Conservation (phyloP, 2,888 invertebrate species). For the Acanthoscelides obtectus region DNA sequence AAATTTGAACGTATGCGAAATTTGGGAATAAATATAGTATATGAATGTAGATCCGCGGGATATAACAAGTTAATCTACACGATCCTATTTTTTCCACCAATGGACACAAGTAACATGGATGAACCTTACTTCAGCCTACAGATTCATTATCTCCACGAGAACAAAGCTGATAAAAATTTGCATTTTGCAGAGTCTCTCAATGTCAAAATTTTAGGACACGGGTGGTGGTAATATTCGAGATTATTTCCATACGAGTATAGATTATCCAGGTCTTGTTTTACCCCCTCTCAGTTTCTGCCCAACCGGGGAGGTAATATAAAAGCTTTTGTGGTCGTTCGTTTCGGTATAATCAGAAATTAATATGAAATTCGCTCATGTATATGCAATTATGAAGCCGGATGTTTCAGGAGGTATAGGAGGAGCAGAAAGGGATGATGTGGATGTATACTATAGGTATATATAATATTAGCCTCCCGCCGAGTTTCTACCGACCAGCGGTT, state of each 20-base stretch:
- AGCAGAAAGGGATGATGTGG: conserved; percentile 4
- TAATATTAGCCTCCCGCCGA: neutral
- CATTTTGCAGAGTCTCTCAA: neutral
- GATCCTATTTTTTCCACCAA: too few relatives aligned
- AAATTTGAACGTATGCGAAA: too few relatives aligned
- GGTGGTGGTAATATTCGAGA: conserved; percentile 43
- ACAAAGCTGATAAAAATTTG: neutral
- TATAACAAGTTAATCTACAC: too few relatives aligned
- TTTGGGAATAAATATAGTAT: too few relatives aligned
- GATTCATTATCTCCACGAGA: neutral
- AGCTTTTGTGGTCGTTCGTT: conserved; percentile 49
- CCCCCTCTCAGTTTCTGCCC: conserved; percentile 27
- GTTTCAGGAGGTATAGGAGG: neutral
- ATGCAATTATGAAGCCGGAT: conserved; percentile 43
- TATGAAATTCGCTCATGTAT: conserved; percentile 51
- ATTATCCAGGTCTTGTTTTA: conserved; percentile 48
- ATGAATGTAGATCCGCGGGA: too few relatives aligned
- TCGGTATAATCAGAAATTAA: conserved; percentile 51
- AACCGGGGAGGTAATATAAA: conserved; percentile 44
- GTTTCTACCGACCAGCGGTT: neutral
- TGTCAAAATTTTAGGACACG: neutral
- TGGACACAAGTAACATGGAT: too few relatives aligned
- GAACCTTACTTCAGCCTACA: neutral
- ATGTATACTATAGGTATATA: conserved; percentile 25
- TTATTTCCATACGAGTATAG: conserved; percentile 46